Evolutionary conservation across 2,888 invertebrate species (phyloP).

Genomic region (Meandrusa payeni): DNA sequence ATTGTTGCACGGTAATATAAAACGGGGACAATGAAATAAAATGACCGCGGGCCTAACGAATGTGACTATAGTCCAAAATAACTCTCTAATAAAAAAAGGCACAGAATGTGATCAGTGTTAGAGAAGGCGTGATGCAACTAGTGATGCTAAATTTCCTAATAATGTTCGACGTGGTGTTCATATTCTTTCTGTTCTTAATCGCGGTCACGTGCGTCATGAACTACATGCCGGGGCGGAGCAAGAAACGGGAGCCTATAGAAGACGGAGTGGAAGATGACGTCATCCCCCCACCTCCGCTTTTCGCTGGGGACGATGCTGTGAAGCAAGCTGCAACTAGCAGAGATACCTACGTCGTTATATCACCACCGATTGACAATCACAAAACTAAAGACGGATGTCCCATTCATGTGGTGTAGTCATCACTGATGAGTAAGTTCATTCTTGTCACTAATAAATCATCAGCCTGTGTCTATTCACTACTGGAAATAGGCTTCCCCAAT

Average conservation of each 20-base stretch:
- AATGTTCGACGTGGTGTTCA: constrained; percentile 94
- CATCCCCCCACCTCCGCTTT: constrained; percentile 73
- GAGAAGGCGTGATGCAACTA: constrained; percentile 86
- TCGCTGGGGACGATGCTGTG: constrained; percentile 60
- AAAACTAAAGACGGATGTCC: constrained; percentile 71
- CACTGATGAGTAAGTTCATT: constrained; percentile 64
- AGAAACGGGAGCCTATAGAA: constrained; percentile 71
- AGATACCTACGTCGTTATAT: constrained; percentile 75
- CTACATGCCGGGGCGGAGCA: constrained; percentile 85
- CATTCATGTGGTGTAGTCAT: constrained; percentile 73
- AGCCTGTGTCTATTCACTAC: too few species aligned
- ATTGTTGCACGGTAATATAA: neutral
- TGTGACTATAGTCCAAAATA: constrained; percentile 1
- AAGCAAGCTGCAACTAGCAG: constrained; percentile 49
- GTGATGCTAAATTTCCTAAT: constrained; percentile 92
- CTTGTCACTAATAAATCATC: constrained; percentile 12
- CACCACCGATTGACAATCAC: constrained; percentile 62
- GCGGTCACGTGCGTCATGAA: constrained; percentile 91
- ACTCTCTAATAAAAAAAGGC: constrained; percentile 30
- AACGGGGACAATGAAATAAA: constrained; percentile 16
- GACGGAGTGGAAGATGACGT: constrained; percentile 73
- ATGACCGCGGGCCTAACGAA: constrained; percentile 14
- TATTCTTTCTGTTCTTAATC: constrained; percentile 92
- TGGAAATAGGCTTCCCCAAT: too few species aligned
- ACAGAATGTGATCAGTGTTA: constrained; percentile 63